Conservation (phyloP, 2,113 vertebrate genomes). For the Narcine bancroftii region DNA sequence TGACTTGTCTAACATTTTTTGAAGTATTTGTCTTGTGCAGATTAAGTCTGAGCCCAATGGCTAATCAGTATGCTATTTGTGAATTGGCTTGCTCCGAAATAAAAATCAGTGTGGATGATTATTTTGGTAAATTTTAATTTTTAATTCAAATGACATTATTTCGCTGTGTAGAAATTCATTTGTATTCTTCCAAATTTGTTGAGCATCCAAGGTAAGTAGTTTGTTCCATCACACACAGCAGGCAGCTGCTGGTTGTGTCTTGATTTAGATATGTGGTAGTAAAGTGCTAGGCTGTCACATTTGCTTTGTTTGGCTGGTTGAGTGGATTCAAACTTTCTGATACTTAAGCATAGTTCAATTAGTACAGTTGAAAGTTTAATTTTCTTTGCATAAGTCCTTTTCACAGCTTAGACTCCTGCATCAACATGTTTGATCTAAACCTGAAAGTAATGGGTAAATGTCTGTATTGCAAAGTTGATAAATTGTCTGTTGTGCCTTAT, state of each 20-base stretch:
- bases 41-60: slow-evolving; percentile 14
- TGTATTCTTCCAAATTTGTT: slow-evolving; percentile 63
- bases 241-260: background rate
- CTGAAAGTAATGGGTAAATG: background rate
- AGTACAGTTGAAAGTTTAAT: slow-evolving; percentile 76
- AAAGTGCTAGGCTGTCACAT: slow-evolving; percentile 94
- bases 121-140: background rate
- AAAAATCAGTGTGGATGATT: background rate
- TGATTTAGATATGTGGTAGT: slow-evolving; percentile 69
- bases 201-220: slow-evolving; percentile 60
- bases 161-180: slow-evolving; percentile 52
- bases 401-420: slow-evolving; percentile 77
- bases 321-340: slow-evolving; percentile 89
- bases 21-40: background rate
- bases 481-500: background rate
- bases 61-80: slow-evolving; percentile 25
- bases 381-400: slow-evolving; percentile 95
- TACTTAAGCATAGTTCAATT: slow-evolving; percentile 89
- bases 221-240: slow-evolving; percentile 49
- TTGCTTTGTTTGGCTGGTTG: slow-evolving; percentile 96
- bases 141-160: background rate
- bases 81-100: slow-evolving; percentile 6
- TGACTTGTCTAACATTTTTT: background rate
- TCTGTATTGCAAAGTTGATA: background rate
- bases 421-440: slow-evolving; percentile 7